A percentile compares a stretch with the other conserved stretches of the same genome.
Conservation (phyloP, 2,797 vertebrate genomes). For the Cyprinella venusta region DNA sequence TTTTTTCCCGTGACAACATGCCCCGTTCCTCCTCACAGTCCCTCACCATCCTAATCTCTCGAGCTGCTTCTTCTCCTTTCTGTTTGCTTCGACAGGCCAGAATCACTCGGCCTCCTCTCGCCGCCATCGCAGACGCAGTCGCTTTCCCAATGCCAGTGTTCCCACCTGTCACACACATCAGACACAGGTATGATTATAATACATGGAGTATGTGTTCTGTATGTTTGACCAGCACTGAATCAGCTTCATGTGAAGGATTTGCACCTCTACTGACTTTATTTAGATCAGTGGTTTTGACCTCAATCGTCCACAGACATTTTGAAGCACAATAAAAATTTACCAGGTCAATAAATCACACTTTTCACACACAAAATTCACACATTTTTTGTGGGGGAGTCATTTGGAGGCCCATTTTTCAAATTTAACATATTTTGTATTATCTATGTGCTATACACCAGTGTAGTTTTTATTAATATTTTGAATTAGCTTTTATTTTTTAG, state of each 20-base stretch:
- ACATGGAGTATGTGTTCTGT: background rate
- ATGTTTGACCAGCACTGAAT: background rate
- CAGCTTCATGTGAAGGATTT: background rate
- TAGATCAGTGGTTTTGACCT: background rate
- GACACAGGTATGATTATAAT: background rate
- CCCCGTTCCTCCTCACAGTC: background rate
- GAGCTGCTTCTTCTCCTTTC: conserved; percentile 46
- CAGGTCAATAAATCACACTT: background rate
- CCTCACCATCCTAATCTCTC: conserved; percentile 29
- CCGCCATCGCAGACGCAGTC: conserved; percentile 29
- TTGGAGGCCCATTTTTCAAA: background rate
- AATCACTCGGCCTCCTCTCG: conserved; percentile 43
- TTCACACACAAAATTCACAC: background rate
- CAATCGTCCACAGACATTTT: no score
- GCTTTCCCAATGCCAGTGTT: conserved; percentile 52
- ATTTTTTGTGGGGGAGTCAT: background rate
- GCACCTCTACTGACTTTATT: background rate
- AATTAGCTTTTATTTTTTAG: no score
- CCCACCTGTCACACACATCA: conserved; percentile 16
- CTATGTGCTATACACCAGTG: no score
- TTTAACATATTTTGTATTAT: background rate
- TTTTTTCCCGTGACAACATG: background rate
- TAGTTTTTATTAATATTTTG: no score
- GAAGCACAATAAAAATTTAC: background rate
- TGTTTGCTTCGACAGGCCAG: conserved; percentile 49